Percentiles rank a stretch among this genome's conserved stretches.
phyloP scores from a whole-genome alignment of 2,888 invertebrate genomes.

The Galeopsomyia nigrocyanea region DNA sequence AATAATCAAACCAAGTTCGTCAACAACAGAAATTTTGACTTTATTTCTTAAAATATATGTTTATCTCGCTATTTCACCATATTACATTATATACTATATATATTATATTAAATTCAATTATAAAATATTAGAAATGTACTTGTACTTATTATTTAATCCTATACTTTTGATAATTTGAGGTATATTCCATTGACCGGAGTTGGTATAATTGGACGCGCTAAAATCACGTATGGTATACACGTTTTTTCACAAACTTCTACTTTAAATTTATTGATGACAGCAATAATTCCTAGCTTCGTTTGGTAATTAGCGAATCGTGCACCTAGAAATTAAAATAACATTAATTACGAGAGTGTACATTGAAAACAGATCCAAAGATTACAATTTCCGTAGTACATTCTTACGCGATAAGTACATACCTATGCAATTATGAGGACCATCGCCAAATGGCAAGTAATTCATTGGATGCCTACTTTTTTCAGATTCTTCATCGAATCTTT shows the following conservation, averaged over 20 bases:
- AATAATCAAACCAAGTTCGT: no score
- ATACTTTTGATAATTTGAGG: conserved; percentile 54
- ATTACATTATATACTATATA: no score
- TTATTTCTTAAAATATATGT: no score
- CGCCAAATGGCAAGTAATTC: conserved; percentile 55
- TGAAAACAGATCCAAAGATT: background rate
- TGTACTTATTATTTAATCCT: no score
- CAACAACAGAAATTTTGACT: no score
- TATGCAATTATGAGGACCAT: conserved; percentile 56
- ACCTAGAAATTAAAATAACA: conserved; percentile 48
- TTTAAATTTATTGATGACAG: conserved; percentile 60
- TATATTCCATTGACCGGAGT: conserved; percentile 56
- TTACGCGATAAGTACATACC: conserved; percentile 44
- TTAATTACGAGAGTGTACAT: background rate
- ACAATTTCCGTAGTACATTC: no score
- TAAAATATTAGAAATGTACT: no score
- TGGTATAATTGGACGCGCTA: conserved; percentile 52
- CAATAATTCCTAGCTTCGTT: conserved; percentile 63
- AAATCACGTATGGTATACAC: conserved; percentile 51
- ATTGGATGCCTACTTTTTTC: conserved; percentile 50
- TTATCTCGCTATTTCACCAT: no score
- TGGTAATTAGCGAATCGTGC: conserved; percentile 59
- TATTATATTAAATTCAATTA: no score
- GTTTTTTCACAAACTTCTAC: conserved; percentile 60
- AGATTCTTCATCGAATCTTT: conserved; percentile 52